These are phyloP conservation scores for cattle (Bos taurus) DNA, from an alignment of 2,113 vertebrate genomes.

Conservation along the genomic window DNA sequence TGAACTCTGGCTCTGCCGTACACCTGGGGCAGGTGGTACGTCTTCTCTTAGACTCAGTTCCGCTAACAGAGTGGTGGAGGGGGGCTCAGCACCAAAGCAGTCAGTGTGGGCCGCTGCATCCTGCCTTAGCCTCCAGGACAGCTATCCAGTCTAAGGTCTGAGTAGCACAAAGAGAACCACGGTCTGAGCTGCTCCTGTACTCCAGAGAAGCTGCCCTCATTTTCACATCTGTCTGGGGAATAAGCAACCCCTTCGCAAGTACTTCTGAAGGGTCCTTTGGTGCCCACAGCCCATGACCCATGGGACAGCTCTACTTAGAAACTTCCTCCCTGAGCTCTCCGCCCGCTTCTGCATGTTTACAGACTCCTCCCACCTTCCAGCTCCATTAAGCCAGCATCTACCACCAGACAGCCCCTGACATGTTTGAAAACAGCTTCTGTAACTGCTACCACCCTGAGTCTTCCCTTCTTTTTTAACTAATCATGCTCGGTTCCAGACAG, in stretches of 20 bases:
- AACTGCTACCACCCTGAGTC: not conserved
- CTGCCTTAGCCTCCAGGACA: not conserved
- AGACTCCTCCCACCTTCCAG: not conserved
- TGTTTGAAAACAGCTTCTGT: not conserved
- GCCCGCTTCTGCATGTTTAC: rapidly evolving
- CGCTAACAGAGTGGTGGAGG: not conserved
- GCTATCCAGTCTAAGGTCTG: not conserved
- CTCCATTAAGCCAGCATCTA: not conserved
- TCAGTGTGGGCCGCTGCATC: not conserved
- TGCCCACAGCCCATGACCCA: not conserved
- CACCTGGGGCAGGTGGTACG: not conserved
- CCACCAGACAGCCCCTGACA: not conserved
- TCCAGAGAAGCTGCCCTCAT: not conserved
- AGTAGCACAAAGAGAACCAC: not conserved
- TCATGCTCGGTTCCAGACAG: not conserved
- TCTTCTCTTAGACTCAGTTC: not conserved
- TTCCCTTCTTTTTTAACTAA: not conserved
- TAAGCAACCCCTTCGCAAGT: not conserved
- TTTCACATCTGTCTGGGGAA: not conserved
- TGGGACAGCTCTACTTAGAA: not conserved
- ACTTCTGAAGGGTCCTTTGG: not conserved
- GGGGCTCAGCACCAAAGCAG: not conserved
- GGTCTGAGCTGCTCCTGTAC: not conserved
- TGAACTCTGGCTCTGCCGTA: not conserved
- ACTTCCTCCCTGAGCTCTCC: not conserved